Base-by-base conservation (phyloP, 2,888 invertebrate genomes). In the Aporophyla nigra region DNA sequence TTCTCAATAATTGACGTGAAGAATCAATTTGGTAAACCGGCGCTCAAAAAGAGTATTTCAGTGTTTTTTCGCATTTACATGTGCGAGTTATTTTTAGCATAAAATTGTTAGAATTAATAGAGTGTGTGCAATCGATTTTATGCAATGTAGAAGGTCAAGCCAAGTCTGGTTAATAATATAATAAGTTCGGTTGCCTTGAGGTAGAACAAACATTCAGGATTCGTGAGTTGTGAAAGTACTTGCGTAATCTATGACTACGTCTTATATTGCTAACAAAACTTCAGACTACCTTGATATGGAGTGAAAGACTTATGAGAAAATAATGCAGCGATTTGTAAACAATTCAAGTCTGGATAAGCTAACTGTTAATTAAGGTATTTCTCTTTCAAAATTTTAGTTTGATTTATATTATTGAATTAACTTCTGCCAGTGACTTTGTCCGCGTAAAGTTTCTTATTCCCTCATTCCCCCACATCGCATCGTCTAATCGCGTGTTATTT, bases 81-180 rank as follows among this genome's bases (percentile, higher is more conserved):
- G 24, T 49, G 12, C 12, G 43, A 58, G 61, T 56, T 69, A 72
- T 78, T 85, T 84, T 76, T 65, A 72, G 65, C 12, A 16, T 27
- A 63, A 66, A 58, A 62, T 7, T 56, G 46, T 66, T 71, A 51
- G 65, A 66, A 70, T 85, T 76, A 84, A 67, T 85, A 78, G 84
- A 75, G 76, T 84, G 77, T 86, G 73, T 86, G 84, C 86, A 86
- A 84, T 83, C 68, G 33, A 63, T 71, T 79, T 74, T 82, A 58
- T 75, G 84, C 81, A 86, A 84, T 54, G 24, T 43, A 56, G 71
- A 83, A 85, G 85, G 85, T 78, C 54, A 76, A 54, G 40, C 46
- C 7, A 24, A 58, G 71, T 54, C 67, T 63, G 59, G 51, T 74
- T 69, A 53, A 49, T 46, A 46, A 10, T 78, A 68, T 65, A 74